Conservation (phyloP, 2,113 vertebrate species). For the Condylura cristata region DNA sequence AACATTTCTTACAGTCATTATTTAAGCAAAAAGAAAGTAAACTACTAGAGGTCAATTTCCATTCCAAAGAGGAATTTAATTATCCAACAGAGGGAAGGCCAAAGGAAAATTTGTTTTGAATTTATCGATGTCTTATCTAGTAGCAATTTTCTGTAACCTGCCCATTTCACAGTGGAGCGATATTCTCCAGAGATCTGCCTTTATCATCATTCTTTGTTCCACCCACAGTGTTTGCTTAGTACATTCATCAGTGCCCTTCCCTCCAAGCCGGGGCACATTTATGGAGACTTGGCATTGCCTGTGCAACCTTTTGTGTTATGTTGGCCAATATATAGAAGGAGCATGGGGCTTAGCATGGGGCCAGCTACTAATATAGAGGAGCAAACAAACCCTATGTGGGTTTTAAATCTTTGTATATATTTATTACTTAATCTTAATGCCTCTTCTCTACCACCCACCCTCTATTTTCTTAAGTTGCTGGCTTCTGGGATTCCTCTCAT, state of each 20-base stretch:
- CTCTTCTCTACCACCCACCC: rapidly evolving
- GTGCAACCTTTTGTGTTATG: background rate
- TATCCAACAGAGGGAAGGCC: background rate
- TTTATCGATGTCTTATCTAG: background rate
- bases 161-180: background rate
- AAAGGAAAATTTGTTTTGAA: background rate
- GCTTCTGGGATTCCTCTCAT: background rate
- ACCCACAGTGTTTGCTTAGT: background rate
- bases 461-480: background rate
- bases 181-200: background rate
- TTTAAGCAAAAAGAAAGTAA: background rate
- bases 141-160: background rate
- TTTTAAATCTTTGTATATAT: background rate
- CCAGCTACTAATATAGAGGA: background rate
- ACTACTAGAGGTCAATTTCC: background rate
- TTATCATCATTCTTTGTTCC: background rate
- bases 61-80: background rate
- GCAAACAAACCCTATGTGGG: background rate
- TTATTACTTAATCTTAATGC: background rate
- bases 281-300: background rate
- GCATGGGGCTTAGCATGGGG: rapidly evolving
- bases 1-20: background rate
- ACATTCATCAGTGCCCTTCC: background rate
- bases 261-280: background rate
- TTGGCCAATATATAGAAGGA: background rate